Percentiles rank a stretch among this genome's conserved stretches.
Evolutionary conservation across 2,113 vertebrate genomes (phyloP).

Genomic region (Pollimyrus isidori): DNA sequence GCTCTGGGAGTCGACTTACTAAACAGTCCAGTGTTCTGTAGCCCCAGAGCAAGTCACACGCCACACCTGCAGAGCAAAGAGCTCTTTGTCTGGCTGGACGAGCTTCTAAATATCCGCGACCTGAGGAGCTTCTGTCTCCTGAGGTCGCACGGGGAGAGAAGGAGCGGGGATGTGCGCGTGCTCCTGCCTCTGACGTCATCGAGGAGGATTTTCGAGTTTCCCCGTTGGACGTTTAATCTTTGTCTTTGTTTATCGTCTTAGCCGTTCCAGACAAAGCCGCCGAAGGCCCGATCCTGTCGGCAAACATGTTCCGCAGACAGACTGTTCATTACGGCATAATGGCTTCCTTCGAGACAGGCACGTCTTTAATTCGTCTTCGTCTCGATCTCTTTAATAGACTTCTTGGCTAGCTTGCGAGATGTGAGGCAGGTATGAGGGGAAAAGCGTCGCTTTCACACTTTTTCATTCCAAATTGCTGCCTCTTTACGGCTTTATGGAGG

Average conservation of each 20-base stretch:
- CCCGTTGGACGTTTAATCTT: not conserved
- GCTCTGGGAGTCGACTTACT: not conserved
- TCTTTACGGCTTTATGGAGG: not conserved
- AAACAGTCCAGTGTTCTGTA: not conserved
- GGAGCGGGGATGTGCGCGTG: not conserved
- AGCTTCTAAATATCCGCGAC: not conserved
- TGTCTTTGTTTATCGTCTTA: not conserved
- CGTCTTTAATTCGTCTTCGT: not conserved
- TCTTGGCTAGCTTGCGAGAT: not conserved
- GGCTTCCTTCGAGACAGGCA: not conserved
- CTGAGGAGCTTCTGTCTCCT: no score
- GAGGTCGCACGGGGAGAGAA: not conserved
- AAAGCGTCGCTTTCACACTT: not conserved
- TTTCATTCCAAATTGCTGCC: not conserved
- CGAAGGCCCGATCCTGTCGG: not conserved
- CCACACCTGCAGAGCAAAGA: not conserved
- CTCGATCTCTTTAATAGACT: not conserved
- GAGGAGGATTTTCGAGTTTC: not conserved
- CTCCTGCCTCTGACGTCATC: not conserved
- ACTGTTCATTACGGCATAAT: not conserved
- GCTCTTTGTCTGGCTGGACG: not conserved
- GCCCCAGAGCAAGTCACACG: not conserved
- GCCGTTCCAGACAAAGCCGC: not conserved
- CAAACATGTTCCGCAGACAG: not conserved
- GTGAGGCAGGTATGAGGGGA: not conserved